Evolutionary conservation across 2,888 invertebrate genomes (phyloP), one percentile per base, ranked within the genome.

Genomic region (Synergus umbraculus): DNA sequence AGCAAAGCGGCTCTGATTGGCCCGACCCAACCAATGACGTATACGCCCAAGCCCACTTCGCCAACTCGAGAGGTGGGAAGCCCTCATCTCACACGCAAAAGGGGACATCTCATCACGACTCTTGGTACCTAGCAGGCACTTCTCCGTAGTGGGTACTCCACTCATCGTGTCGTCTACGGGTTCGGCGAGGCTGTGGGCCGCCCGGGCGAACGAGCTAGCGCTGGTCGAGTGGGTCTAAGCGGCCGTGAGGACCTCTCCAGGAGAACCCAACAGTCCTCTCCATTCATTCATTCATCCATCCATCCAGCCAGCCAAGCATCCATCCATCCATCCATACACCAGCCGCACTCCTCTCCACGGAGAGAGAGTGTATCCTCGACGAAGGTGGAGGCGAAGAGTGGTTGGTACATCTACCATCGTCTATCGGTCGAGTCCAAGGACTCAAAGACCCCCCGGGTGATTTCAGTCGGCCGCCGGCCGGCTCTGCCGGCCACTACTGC

Each of bases 191-290:
- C 84, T 86, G 88, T 86, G 88, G 89, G 87, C 87, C 87, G 87
- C 88, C 86, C 87, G 88, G 87, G 84, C 84, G 85, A 85, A 86
- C 88, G 85, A 86, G 85, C 84, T 86, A 83, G 84, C 88, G 88
- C 87, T 86, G 88, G 89, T 91, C 90, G 91, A 92, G 92, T 92
- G 92, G 92, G 90, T 92, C 90, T 92, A 92, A 92, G 92, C 92
- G 92, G 92, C 89, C 88, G 92, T 91, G 91, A 92, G 92, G 92
- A 91, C 91, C 92, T 92, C 92, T 92, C 92, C 92, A 92, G 90
- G 91, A 90, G 90, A 91, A 90, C 90, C 92, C 91, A 90, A 92
- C 91, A 91, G 92, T 92, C 91, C 89, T 89, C 89, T 89, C 86
- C 87, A 89, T 86, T 88, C 87, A 90, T 86, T 89, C 87, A 90